phyloP scores from a whole-genome alignment of 2,113 vertebrate species.

The Chamaetylas fuelleborni region DNA sequence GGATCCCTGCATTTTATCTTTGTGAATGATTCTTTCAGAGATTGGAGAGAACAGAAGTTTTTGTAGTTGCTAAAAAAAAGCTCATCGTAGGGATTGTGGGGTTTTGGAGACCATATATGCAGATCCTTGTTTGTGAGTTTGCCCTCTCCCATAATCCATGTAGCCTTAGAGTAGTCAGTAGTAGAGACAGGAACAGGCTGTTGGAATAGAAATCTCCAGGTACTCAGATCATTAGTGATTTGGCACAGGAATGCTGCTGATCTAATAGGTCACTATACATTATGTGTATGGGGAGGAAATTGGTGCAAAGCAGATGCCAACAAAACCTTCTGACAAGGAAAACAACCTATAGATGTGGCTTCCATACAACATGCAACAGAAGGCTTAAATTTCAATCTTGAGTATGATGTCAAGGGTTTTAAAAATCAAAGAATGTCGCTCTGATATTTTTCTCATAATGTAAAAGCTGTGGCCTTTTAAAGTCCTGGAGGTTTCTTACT shows the following conservation, averaged over 20 bases:
- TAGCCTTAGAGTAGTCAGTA: background rate
- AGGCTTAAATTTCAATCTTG: background rate
- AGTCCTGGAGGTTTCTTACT: background rate
- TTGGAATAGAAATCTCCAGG: background rate
- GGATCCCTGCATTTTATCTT: background rate
- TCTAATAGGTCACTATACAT: background rate
- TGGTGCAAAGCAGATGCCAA: background rate
- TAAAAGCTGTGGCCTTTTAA: background rate
- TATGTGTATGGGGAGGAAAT: too few relatives aligned
- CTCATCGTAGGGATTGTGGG: accelerated
- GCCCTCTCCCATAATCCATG: accelerated
- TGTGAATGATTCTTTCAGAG: background rate
- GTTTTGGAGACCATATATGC: accelerated
- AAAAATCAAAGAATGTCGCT: background rate
- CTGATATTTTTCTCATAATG: background rate
- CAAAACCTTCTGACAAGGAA: background rate
- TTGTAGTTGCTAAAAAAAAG: background rate
- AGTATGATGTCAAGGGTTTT: background rate
- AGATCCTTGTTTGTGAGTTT: background rate
- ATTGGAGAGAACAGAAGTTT: background rate
- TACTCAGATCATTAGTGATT: background rate
- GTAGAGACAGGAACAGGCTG: background rate
- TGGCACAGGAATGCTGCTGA: background rate
- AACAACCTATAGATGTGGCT: accelerated
- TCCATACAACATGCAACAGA: background rate